Percentiles rank a stretch among this genome's conserved stretches.
Evolutionary conservation across 2,113 vertebrate genomes (phyloP).

Genomic region (Atractosteus spatula): DNA sequence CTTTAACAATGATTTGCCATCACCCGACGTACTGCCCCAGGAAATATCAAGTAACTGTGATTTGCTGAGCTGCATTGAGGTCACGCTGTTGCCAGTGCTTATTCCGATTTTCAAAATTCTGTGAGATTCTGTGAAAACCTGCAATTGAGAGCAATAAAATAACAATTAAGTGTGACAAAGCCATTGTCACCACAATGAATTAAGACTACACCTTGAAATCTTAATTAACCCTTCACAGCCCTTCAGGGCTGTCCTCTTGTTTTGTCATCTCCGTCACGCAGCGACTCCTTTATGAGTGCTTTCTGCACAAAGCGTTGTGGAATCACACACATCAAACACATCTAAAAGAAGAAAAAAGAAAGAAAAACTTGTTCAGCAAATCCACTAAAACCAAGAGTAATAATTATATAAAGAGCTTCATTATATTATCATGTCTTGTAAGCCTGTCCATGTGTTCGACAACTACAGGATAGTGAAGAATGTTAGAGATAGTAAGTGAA

Average conservation of each 20-base stretch:
- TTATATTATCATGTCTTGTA: too few relatives aligned
- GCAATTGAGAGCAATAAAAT: slow-evolving; percentile 59
- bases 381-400: too few relatives aligned
- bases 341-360: too few relatives aligned
- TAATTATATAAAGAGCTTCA: too few relatives aligned
- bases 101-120: slow-evolving; percentile 60
- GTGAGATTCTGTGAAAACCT: slow-evolving; percentile 20
- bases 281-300: too few relatives aligned
- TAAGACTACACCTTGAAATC: slow-evolving; percentile 2
- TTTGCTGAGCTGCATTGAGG: slow-evolving; percentile 43
- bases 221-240: slow-evolving; percentile 1
- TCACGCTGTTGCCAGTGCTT: slow-evolving; percentile 49
- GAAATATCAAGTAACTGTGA: slow-evolving; percentile 46
- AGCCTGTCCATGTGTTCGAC: too few relatives aligned
- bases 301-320: too few relatives aligned
- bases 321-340: too few relatives aligned
- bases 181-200: neutral
- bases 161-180: slow-evolving; percentile 52
- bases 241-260: neutral
- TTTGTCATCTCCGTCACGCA: too few relatives aligned
- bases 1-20: slow-evolving; percentile 33
- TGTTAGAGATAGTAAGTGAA: too few relatives aligned
- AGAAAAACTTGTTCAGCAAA: too few relatives aligned
- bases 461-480: too few relatives aligned
- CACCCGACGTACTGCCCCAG: slow-evolving; percentile 41